Base-by-base conservation (phyloP, 2,113 vertebrate genomes). In the Onychorhynchus coronatus region DNA sequence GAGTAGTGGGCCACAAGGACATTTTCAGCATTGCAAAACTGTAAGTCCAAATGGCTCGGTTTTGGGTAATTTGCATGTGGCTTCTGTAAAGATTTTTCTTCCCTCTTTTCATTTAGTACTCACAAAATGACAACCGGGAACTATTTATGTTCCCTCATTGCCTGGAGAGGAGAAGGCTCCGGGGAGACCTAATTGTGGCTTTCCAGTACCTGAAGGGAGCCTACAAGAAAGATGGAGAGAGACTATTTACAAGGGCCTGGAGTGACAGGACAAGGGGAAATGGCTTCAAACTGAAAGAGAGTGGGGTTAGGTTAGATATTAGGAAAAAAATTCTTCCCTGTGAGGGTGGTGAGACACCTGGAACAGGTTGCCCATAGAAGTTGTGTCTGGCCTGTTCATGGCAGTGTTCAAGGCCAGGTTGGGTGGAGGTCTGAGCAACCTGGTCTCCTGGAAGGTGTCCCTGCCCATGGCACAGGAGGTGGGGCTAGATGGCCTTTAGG, bases 101-200 rank as follows among this genome's bases (percentile, higher is more conserved):
- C 14, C 74, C 6, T 75, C 33, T 58, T 50, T 58, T 33, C 9
- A 7, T 61, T 81, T 78, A 84, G 18, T 42, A 39, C 27, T 81
- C 33, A 11, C 4, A n/a, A 30, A 28, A 30, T 65, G 47, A 63
- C 6, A 35, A 6, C 25, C 21, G 68, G 56, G 39, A 89, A 2
- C 21, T 49, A 6, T 30, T 70, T 53, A 8, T 39, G 3, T 73
- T 76, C 70, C 30, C 39, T 55, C 14, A 10, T 58, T 76, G 25
- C 17, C 71, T 70, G 55, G n/a, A 49, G 30, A 62, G 55, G 39
- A 70, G 55, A 31, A 47, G 14, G 46, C 21, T 70, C 76, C 30
- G 9, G 30, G 9, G n/a, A 47, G 71, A 55, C 25, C 47, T 8
- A 5, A 41, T 11, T 68, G 39, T 0, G 0, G 22, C 53, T 21